Evolutionary conservation across 1,140 invertebrate genomes (phyloP).

Genomic region (Argopecten irradians): DNA sequence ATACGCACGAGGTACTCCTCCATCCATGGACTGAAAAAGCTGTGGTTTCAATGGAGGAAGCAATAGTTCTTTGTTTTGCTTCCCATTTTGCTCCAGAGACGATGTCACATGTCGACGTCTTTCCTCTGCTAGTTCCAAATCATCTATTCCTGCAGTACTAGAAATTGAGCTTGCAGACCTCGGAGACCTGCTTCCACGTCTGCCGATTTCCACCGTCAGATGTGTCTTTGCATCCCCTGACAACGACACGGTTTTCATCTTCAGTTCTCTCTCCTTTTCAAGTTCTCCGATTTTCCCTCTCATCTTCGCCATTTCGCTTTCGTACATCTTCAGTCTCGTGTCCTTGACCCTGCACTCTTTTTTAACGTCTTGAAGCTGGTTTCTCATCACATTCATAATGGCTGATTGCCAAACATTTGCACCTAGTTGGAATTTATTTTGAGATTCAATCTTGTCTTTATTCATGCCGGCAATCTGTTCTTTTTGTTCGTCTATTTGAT

Average conservation of each 20-base stretch:
- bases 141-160: neutral
- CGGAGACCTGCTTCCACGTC: neutral
- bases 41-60: neutral
- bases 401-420: constrained; percentile 57
- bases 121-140: neutral
- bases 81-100: neutral
- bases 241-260: neutral
- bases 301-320: constrained; percentile 43
- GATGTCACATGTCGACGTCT: neutral
- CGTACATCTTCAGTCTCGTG: constrained; percentile 47
- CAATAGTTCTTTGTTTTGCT: neutral
- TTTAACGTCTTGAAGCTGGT: constrained; percentile 59
- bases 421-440: constrained; percentile 48
- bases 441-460: constrained; percentile 36
- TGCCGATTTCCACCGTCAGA: neutral
- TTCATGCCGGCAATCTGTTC: constrained; percentile 36
- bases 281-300: constrained; percentile 38
- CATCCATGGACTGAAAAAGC: neutral
- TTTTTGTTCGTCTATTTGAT: constrained; percentile 43
- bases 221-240: neutral
- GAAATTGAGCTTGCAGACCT: neutral
- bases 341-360: constrained; percentile 51
- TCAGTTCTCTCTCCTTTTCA: constrained; percentile 39
- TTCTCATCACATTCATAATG: constrained; percentile 62
- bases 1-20: neutral